Evolutionary conservation across 2,113 vertebrate genomes (phyloP).

Genomic region (Seriola rivoliana): DNA sequence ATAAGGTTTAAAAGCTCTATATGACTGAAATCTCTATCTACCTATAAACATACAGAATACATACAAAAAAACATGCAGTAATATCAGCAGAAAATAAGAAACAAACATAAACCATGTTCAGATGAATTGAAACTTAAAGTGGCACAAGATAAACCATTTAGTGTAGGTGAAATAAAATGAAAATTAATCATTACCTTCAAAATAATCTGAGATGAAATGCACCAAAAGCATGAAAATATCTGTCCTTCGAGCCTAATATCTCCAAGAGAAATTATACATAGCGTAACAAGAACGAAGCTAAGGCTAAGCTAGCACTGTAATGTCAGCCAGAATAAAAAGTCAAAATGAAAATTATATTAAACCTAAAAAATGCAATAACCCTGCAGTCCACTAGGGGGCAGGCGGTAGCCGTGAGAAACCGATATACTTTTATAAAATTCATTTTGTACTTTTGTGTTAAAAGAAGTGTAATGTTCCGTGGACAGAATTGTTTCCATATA

Average conservation of each 20-base stretch:
- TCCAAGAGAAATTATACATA: too few species aligned
- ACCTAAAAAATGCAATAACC: background rate
- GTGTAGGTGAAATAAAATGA: too few species aligned
- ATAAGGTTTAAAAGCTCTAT: too few species aligned
- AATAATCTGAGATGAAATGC: background rate
- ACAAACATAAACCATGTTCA: too few species aligned
- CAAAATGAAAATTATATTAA: background rate
- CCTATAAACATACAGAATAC: too few species aligned
- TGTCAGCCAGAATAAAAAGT: background rate
- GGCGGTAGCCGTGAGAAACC: background rate
- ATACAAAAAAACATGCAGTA: too few species aligned
- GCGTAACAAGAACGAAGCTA: background rate
- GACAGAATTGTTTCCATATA: background rate
- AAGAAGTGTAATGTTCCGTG: background rate
- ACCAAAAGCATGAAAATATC: background rate
- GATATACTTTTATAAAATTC: background rate
- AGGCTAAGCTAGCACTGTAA: background rate
- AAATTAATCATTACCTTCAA: background rate
- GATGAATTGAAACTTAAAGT: too few species aligned
- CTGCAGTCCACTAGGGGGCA: background rate
- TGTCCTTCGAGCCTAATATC: background rate
- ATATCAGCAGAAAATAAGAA: too few species aligned
- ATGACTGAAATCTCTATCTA: too few species aligned
- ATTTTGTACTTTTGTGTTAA: background rate
- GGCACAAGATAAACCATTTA: background rate